Base-by-base conservation (phyloP, 2,113 vertebrate genomes). In the Spizaetus ornatus region DNA sequence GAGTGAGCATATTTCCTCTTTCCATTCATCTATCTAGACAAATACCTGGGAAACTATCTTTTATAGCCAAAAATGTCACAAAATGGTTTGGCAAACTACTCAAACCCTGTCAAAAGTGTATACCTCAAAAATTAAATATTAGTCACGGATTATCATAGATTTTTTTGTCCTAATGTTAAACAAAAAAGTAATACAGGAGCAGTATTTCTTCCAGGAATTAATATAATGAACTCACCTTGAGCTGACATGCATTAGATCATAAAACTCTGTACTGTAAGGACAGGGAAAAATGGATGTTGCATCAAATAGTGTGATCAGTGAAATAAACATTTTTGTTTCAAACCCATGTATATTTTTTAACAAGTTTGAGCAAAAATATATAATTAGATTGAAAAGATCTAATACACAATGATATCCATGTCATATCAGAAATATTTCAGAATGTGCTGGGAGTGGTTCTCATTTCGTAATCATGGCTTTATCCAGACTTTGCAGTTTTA, bases 61-160 rank as follows among this genome's bases (percentile, higher is more conserved):
- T 84, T 80, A 52, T 73, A 87, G 67, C 74, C 58, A 93, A 97
- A 95, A 92, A 82, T 63, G 59, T 77, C 45, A 95, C n/a, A 91
- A 7, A 95, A 55, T 69, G 4, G 2, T 73, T 92, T 96, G 84
- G 48, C 7, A 88, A 87, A 62, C 53, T 78, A 76, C 16, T 88
- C 55, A 85, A 95, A 85, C 20, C 26, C 21, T 86, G 45, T 70
- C 38, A 50, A 48, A 95, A 90, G 14, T 55, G 4, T 82, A 4
- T 76, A 95, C 62, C 86, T 94, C 25, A 82, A 36, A 78, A 84
- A 67, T 42, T 77, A 59, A n/a, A 80, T 88, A 67, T 42, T 77
- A 59, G 9, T 90, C 21, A 77, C 7, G 2, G 59, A 73, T 31
- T 81, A 82, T 6, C 36, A 88, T 23, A 58, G 10, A n/a, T 36